A percentile compares a stretch with the other conserved stretches of the same genome.
phyloP scores from a whole-genome alignment of 2,888 invertebrate genomes.

The Oscheius sp. region DNA sequence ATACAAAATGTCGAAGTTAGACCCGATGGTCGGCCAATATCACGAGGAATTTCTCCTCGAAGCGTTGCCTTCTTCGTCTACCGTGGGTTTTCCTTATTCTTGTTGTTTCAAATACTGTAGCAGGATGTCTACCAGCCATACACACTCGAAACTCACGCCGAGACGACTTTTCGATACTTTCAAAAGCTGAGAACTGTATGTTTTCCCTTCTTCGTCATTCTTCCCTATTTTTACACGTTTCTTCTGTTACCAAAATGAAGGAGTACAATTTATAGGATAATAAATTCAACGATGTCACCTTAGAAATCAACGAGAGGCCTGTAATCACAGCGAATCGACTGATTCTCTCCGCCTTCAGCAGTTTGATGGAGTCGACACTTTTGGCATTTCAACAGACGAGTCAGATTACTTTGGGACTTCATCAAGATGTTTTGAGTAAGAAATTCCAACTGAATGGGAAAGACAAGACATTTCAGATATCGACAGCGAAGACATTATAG shows the following conservation, averaged over 20 bases:
- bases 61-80: slow-evolving; percentile 7
- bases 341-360: slow-evolving; percentile 57
- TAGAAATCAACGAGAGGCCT: slow-evolving; percentile 43
- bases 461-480: slow-evolving; percentile 33
- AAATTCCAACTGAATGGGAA: neutral
- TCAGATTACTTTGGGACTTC: slow-evolving; percentile 4
- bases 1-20: neutral
- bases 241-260: neutral
- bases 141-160: slow-evolving; percentile 24
- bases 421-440: slow-evolving; percentile 23
- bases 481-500: slow-evolving; percentile 38
- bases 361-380: slow-evolving; percentile 48
- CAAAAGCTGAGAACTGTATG: slow-evolving; percentile 14
- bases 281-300: slow-evolving; percentile 43
- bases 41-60: neutral
- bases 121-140: slow-evolving; percentile 3
- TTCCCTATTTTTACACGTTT: neutral
- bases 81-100: neutral
- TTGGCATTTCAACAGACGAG: slow-evolving; percentile 35
- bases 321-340: slow-evolving; percentile 53
- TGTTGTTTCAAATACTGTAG: neutral
- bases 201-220: neutral
- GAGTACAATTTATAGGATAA: slow-evolving; percentile 4
- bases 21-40: slow-evolving; percentile 20
- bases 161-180: slow-evolving; percentile 30